Evolutionary conservation across 2,888 invertebrate genomes (phyloP).

Genomic region (Campopleginae sp.): DNA sequence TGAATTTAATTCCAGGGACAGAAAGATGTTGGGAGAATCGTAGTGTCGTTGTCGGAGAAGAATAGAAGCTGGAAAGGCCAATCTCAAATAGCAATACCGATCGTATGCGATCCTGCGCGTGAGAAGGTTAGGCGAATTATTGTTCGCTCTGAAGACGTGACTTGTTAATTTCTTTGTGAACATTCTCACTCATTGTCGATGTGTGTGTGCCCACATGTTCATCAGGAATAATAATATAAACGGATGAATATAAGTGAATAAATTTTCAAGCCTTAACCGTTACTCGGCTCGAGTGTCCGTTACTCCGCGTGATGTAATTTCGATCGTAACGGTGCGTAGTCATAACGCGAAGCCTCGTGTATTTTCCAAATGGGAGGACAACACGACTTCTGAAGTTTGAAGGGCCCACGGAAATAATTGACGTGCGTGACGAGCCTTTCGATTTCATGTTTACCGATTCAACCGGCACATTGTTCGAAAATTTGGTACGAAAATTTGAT

Average conservation of each 20-base stretch:
- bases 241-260: background rate
- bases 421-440: conserved; percentile 28
- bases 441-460: conserved; percentile 4
- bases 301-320: conserved; percentile 64
- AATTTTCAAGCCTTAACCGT: conserved; percentile 52
- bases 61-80: conserved; percentile 54
- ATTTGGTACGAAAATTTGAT: background rate
- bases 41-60: conserved; percentile 31
- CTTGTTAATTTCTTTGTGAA: conserved; percentile 39
- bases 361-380: background rate
- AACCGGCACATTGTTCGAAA: background rate
- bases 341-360: conserved; percentile 51
- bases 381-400: conserved; percentile 47
- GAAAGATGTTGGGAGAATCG: conserved; percentile 37
- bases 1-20: background rate
- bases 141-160: conserved; percentile 46
- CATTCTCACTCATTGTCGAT: conserved; percentile 51
- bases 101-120: conserved; percentile 51
- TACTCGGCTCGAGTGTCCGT: conserved; percentile 54
- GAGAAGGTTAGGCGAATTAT: conserved; percentile 64
- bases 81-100: conserved; percentile 43
- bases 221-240: background rate
- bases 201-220: background rate
- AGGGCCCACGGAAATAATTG: conserved; percentile 25
- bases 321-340: conserved; percentile 57